Conservation (phyloP, 2,797 vertebrate genomes). For the Valencia hispanica region DNA sequence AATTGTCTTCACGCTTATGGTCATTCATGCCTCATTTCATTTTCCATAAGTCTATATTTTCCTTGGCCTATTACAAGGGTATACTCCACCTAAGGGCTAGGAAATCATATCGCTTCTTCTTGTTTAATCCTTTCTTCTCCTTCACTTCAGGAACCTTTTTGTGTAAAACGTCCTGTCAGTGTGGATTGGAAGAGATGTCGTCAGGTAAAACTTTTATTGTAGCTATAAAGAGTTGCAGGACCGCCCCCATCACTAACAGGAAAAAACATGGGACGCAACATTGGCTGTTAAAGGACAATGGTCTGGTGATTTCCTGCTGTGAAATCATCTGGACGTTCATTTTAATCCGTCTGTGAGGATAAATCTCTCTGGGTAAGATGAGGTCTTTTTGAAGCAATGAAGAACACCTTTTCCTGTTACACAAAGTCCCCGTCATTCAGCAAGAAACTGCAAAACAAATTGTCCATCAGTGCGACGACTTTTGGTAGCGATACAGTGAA, state of each 20-base stretch:
- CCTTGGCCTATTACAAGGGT: slow-evolving; percentile 78
- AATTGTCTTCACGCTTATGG: slow-evolving; percentile 94
- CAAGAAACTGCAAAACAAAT: not conserved
- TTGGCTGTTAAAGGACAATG: slow-evolving; percentile 40
- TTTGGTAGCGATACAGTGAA: not conserved
- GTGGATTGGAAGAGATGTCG: slow-evolving; percentile 55
- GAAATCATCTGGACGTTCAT: slow-evolving; percentile 24
- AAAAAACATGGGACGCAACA: slow-evolving; percentile 43
- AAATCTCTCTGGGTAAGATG: not conserved
- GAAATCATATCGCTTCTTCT: slow-evolving; percentile 20
- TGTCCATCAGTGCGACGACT: not conserved
- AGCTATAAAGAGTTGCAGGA: slow-evolving; percentile 59
- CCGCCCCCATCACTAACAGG: slow-evolving; percentile 3
- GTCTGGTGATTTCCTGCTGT: slow-evolving; percentile 38
- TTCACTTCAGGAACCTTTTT: slow-evolving; percentile 21
- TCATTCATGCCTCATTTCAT: slow-evolving; percentile 93
- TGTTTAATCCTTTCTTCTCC: slow-evolving; percentile 13
- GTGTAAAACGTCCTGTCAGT: slow-evolving; percentile 51
- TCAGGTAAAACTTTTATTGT: slow-evolving; percentile 67
- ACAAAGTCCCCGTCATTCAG: not conserved
- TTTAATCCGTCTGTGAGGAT: slow-evolving; percentile 5
- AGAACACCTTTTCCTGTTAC: not conserved
- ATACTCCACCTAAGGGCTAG: slow-evolving; percentile 71
- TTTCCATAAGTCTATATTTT: slow-evolving; percentile 86
- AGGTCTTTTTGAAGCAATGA: not conserved